Percentiles rank a stretch among this genome's conserved stretches.
Conservation (phyloP, 2,888 invertebrate genomes). For the Scaptomyza cyrtandrae region DNA sequence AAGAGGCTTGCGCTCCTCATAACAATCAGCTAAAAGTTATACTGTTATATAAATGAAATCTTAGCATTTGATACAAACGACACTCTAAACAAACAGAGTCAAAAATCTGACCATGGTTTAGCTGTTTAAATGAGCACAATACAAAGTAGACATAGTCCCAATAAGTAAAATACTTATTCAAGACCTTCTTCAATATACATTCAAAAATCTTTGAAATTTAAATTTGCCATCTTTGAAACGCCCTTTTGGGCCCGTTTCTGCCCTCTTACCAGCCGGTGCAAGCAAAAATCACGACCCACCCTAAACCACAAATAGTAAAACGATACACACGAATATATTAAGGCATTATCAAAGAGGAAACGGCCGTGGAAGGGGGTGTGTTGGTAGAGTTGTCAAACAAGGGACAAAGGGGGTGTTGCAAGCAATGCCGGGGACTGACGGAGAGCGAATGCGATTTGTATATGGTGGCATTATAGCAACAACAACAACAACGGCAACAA, state of each 20-base stretch:
- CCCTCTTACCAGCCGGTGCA: constrained; percentile 19
- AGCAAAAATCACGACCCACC: constrained; percentile 82
- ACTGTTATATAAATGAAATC: too few species aligned
- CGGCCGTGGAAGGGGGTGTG: background rate
- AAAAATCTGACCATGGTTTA: too few species aligned
- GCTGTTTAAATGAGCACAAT: too few species aligned
- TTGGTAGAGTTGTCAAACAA: constrained; percentile 28
- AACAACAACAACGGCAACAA: constrained; percentile 63
- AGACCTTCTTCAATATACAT: too few species aligned
- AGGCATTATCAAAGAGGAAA: constrained; percentile 68
- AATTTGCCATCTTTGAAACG: background rate
- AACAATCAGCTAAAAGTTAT: too few species aligned
- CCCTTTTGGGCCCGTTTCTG: constrained; percentile 10
- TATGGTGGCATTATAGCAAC: constrained; percentile 74
- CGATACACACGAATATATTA: constrained; percentile 81
- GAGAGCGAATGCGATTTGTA: constrained; percentile 76
- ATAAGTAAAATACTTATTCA: too few species aligned
- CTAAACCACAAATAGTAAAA: constrained; percentile 82
- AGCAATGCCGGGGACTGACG: constrained; percentile 37
- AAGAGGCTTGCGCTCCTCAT: too few species aligned
- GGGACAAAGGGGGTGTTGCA: constrained; percentile 23
- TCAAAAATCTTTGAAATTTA: too few species aligned
- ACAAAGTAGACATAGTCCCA: too few species aligned
- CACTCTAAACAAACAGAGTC: too few species aligned
- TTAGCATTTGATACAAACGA: too few species aligned